Evolutionary conservation across 2,797 vertebrate genomes (phyloP).

Genomic region (Rhinogobio ventralis): DNA sequence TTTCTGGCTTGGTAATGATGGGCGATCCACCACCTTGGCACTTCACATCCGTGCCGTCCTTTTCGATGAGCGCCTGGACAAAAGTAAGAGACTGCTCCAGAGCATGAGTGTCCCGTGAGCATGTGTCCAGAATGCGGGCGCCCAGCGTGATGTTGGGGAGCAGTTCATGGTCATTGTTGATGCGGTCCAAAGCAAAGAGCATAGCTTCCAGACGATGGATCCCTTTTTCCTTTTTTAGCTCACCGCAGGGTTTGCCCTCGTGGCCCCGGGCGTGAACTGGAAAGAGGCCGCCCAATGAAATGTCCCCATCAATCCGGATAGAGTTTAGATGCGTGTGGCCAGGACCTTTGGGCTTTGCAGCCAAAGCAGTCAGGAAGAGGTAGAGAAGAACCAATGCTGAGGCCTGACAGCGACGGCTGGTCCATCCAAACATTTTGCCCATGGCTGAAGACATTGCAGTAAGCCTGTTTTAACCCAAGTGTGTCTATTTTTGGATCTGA

Average conservation of each 20-base stretch:
- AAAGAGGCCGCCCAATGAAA: constrained; percentile 95
- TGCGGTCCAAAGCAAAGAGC: constrained; percentile 97
- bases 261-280: constrained; percentile 93
- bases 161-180: constrained; percentile 96
- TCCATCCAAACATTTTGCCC: constrained; percentile 57
- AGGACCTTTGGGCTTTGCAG: constrained; percentile 87
- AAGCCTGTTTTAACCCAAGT: constrained; percentile 19
- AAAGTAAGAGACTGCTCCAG: constrained; percentile 98
- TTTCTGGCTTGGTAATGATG: constrained; percentile 95
- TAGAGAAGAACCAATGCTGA: constrained; percentile 69
- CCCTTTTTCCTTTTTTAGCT: constrained; percentile 98
- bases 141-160: constrained; percentile 98
- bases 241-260: constrained; percentile 93
- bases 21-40: constrained; percentile 92
- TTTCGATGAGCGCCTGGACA: constrained; percentile 96
- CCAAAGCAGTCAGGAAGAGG: constrained; percentile 73
- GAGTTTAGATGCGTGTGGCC: constrained; percentile 95
- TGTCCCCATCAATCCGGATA: constrained; percentile 96
- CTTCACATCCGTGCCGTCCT: constrained; percentile 95
- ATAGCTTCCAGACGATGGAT: constrained; percentile 97
- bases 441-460: constrained; percentile 72
- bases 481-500: constrained; percentile 35
- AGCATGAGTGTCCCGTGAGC: constrained; percentile 96
- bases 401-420: constrained; percentile 50
- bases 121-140: constrained; percentile 95